These are phyloP conservation scores for Dione juno DNA, from an alignment of 2,888 invertebrate genomes.

Conservation along the genomic window DNA sequence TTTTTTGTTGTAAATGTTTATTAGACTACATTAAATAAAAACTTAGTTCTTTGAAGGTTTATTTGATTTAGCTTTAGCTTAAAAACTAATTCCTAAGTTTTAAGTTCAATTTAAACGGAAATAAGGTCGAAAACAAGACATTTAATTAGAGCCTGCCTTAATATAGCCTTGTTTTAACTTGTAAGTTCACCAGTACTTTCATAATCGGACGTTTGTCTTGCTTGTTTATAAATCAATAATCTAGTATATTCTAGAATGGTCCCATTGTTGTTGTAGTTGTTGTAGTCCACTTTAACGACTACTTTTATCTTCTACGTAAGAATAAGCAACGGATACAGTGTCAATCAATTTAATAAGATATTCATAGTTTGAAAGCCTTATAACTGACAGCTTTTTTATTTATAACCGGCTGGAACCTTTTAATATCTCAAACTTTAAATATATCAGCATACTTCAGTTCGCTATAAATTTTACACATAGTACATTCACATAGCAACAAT, in stretches of 20 bases:
- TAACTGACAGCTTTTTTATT: constrained; percentile 41
- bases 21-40: background rate
- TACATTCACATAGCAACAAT: constrained; percentile 64
- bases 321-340: constrained; percentile 40
- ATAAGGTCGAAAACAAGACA: constrained; percentile 77
- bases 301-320: constrained; percentile 58
- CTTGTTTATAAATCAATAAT: constrained; percentile 73
- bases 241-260: constrained; percentile 59
- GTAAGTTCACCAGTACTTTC: constrained; percentile 67
- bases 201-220: constrained; percentile 73
- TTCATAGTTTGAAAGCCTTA: constrained; percentile 41
- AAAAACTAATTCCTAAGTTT: constrained; percentile 33
- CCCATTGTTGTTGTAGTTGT: constrained; percentile 74
- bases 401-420: constrained; percentile 33
- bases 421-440: constrained; percentile 31
- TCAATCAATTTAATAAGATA: constrained; percentile 44
- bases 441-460: constrained; percentile 22
- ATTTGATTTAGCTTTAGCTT: constrained; percentile 19
- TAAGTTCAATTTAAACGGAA: constrained; percentile 52
- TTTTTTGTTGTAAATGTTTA: background rate
- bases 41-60: too few species aligned
- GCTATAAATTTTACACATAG: constrained; percentile 64
- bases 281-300: constrained; percentile 76
- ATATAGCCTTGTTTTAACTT: constrained; percentile 63
- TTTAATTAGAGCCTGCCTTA: constrained; percentile 80